Conservation (phyloP, 2,888 invertebrate species). For the Brachyptera risi region DNA sequence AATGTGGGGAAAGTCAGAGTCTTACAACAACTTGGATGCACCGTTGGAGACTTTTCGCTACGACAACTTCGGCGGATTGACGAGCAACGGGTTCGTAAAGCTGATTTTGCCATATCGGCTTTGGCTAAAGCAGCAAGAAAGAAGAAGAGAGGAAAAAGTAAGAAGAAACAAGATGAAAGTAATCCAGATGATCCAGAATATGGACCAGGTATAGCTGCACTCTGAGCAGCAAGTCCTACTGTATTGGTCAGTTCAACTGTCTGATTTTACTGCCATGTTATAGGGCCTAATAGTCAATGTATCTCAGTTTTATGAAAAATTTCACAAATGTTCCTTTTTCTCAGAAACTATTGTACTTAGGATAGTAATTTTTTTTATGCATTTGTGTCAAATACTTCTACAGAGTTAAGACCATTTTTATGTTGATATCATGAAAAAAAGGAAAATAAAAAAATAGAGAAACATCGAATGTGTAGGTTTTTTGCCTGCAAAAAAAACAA, state of each 20-base stretch:
- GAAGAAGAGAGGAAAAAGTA: neutral
- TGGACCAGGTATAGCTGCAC: neutral
- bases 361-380: neutral
- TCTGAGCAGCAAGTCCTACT: neutral
- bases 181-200: constrained; percentile 1
- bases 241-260: neutral
- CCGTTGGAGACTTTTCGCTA: neutral
- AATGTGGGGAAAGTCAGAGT: constrained; percentile 7
- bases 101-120: neutral
- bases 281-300: neutral
- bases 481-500: no score
- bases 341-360: neutral
- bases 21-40: neutral
- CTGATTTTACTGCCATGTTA: neutral
- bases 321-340: neutral
- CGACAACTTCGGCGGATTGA: neutral
- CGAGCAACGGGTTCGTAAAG: neutral
- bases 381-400: neutral
- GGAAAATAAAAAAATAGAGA: neutral
- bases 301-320: neutral
- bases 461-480: no score
- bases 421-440: neutral
- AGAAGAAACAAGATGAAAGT: neutral
- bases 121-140: neutral
- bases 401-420: neutral